A percentile compares a stretch with the other conserved stretches of the same genome.
Conservation (phyloP, 2,888 invertebrate genomes). For the Drosophila leonis region DNA sequence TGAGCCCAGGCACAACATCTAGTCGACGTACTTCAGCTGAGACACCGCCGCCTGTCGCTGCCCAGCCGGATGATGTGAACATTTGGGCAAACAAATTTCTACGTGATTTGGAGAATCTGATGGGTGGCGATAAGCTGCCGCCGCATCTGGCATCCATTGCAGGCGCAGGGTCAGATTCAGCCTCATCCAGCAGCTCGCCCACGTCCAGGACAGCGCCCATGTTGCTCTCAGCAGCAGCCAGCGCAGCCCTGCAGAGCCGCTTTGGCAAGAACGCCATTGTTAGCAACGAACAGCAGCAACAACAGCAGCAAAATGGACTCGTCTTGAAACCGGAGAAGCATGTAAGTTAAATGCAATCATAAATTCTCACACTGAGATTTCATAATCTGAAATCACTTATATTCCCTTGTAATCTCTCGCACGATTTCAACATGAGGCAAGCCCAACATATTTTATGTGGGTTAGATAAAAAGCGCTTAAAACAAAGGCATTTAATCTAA, state of each 20-base stretch:
- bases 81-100: conserved; percentile 85
- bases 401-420: conserved; percentile 57
- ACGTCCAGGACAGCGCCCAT: conserved; percentile 77
- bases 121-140: conserved; percentile 82
- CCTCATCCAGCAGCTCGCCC: conserved; percentile 68
- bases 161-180: conserved; percentile 24
- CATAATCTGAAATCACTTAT: conserved; percentile 41
- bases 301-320: conserved; percentile 70
- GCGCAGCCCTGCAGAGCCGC: conserved; percentile 81
- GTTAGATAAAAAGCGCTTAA: conserved; percentile 76
- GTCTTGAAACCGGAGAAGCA: conserved; percentile 85
- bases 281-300: conserved; percentile 44
- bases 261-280: conserved; percentile 59
- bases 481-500: conserved; percentile 75
- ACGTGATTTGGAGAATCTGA: conserved; percentile 85
- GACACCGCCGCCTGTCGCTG: conserved; percentile 43
- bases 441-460: conserved; percentile 68
- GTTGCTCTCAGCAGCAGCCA: conserved; percentile 81
- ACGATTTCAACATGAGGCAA: conserved; percentile 64
- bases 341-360: conserved; percentile 80
- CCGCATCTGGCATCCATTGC: conserved; percentile 51
- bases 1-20: conserved; percentile 28
- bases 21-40: conserved; percentile 22
- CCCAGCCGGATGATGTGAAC: conserved; percentile 82
- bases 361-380: conserved; percentile 51